Base-by-base conservation (phyloP, 2,888 invertebrate species). In the Patella ulyssiponensis region DNA sequence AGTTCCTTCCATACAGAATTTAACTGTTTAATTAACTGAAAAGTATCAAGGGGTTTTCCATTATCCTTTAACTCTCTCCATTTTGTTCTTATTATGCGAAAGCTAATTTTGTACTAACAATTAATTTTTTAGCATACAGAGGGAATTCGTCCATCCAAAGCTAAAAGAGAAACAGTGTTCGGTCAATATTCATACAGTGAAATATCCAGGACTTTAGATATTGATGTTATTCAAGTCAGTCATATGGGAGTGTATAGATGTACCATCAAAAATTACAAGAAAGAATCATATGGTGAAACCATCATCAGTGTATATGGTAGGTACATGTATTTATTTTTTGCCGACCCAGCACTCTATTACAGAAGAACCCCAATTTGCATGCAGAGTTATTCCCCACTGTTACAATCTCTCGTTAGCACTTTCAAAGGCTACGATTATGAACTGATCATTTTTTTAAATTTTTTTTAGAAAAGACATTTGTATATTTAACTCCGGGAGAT, bases 381-480 rank as follows among this genome's bases (percentile, higher is more conserved):
- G n/a, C n/a, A 44, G 7, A 44, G 44, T 44, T 7, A 44, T 44
- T 44, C 9, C 44, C 44, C 44, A 9, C 9, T 44, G 9, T 27
- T 9, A 1, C 17, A 17, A 15, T 33, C 11, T 33, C 33, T 33
- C 33, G 9, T 44, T 33, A 33, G 2, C 33, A 33, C 4, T 33
- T n/a, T 23, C 3, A 5, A 51, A 15, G 12, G 12, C 44, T 33
- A 53, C 53, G 14, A 11, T 3, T 44, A 33, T n/a, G 33, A 52
- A 69, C 9, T 44, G 15, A 71, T 74, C 5, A 12, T 20, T 58
- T 17, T 52, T 52, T 73, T 23, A 20, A 52, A n/a, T 17, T 69
- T 33, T 71, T 79, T 79, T 14, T 80, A 85, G 84, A 83, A 54
- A 81, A 80, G 56, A 77, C 81, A 17, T 84, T 83, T 81, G 77